Evolutionary conservation across 2,888 invertebrate species (phyloP).

Genomic region (Diarsia brunnea): DNA sequence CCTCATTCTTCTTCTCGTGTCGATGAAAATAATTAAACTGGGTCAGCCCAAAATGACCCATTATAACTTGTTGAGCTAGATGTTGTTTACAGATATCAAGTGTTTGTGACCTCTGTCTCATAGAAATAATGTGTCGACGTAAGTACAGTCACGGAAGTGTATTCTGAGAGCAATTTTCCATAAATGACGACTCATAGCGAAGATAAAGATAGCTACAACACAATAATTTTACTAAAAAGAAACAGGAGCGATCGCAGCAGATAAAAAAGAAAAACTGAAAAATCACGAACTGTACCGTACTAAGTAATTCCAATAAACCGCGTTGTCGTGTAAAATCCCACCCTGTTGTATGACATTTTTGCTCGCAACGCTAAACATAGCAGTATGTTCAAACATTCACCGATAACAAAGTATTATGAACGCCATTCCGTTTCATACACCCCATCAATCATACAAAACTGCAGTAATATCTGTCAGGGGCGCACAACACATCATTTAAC

Average conservation of each 20-base stretch:
- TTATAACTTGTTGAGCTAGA: conserved; percentile 21
- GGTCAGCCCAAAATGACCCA: too few species aligned
- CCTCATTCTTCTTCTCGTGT: too few species aligned
- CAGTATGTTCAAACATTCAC: conserved; percentile 32
- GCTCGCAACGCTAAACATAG: conserved; percentile 7
- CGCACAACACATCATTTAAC: conserved; percentile 15
- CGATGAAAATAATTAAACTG: too few species aligned
- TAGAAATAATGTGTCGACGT: background rate
- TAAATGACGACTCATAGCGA: too few species aligned
- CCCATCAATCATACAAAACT: conserved; percentile 29
- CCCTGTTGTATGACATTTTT: conserved; percentile 21
- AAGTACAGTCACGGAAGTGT: background rate
- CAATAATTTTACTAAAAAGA: background rate
- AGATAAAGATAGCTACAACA: too few species aligned
- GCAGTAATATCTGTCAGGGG: conserved; percentile 34
- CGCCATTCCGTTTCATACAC: conserved; percentile 10
- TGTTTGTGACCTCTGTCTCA: conserved; percentile 4
- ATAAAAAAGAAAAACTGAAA: background rate
- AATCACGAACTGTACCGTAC: background rate
- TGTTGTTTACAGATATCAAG: conserved; percentile 6
- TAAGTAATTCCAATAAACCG: conserved; percentile 9
- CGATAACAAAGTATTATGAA: conserved; percentile 31
- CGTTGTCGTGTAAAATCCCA: background rate
- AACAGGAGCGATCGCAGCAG: background rate
- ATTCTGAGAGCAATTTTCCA: too few species aligned